Base-by-base conservation (phyloP, 2,797 vertebrate genomes). In the Thunnus albacares region DNA sequence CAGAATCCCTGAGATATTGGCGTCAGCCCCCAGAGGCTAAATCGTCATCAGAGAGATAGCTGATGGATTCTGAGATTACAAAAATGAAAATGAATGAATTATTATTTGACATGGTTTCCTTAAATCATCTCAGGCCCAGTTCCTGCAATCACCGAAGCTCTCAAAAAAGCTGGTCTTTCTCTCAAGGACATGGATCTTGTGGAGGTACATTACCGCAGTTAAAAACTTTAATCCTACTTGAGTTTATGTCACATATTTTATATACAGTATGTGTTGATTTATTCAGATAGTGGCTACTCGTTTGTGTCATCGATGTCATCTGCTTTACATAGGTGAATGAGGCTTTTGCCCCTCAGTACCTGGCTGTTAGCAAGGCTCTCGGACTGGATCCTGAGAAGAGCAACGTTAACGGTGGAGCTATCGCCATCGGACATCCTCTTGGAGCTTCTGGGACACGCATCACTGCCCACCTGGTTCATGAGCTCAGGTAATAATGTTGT, bases 151-250 rank as follows among this genome's bases (percentile, higher is more conserved):
- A 97, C 87, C 15, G 97, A 96, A 84, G 98, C 96, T n/a, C 92
- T 99, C 74, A 98, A 98, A 93, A 99, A 97, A 93, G 94, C 97
- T 0, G 97, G 97, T 2, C 93, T 98, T 80, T 95, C 96, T 26
- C 83, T 99, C 59, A 96, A 95, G 49, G 97, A 99, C 92, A 99
- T 99, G 97, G 98, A 99, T 91, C 94, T 99, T 71, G 94, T 97
- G 24, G 98, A 99, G 95, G 98, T 99, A 84, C 95, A 94, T 74
- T 63, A 9, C 4, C 12, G 18, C 0, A 43, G 9, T 45, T 13
- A 18, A 43, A 28, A 47, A 28, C 3, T 28, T 53, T 2, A 56
- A 14, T 15, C 20, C 2, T 41, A 3, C 10, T 22, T 49, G 2
- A 70, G 22, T 12, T 43, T 17, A 28, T 62, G 28, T 38, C 28